Conservation (phyloP, 2,113 vertebrate genomes). For the Poeciliopsis prolifica region DNA sequence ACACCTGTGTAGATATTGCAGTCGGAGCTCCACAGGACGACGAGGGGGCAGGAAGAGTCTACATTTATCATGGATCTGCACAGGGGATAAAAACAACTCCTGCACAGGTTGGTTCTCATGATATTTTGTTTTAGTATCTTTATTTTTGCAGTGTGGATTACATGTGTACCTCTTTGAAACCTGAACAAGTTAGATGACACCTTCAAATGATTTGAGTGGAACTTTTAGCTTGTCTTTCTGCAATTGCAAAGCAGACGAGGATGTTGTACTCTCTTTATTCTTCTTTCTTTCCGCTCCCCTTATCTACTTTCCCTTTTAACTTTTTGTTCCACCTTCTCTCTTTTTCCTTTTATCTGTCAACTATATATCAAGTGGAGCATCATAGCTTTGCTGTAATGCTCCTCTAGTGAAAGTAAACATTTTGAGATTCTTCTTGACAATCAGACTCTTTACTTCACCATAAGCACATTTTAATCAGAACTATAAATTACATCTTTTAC, state of each 20-base stretch:
- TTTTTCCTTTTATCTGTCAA: no score
- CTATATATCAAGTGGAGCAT: background rate
- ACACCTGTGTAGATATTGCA: slow-evolving; percentile 86
- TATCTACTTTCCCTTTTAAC: no score
- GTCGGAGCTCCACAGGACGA: slow-evolving; percentile 92
- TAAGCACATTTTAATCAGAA: no score
- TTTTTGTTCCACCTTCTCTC: background rate
- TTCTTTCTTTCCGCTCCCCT: no score
- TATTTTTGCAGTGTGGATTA: background rate
- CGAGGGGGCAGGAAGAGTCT: slow-evolving; percentile 86
- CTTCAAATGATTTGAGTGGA: background rate
- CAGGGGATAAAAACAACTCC: slow-evolving; percentile 86
- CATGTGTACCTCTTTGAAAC: background rate
- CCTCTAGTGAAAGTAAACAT: no score
- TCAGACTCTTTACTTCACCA: no score
- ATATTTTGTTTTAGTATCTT: background rate
- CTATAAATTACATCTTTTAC: no score
- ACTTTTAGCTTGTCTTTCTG: background rate
- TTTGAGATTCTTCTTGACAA: no score
- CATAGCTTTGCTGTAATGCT: no score
- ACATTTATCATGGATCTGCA: slow-evolving; percentile 90
- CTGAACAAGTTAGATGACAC: background rate
- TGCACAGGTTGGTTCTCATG: slow-evolving; percentile 84
- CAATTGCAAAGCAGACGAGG: no score
- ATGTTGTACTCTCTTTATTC: background rate